Percentiles rank a stretch among this genome's conserved stretches.
phyloP scores from a whole-genome alignment of 2,797 vertebrate species.

The Adelosebastes latens region DNA sequence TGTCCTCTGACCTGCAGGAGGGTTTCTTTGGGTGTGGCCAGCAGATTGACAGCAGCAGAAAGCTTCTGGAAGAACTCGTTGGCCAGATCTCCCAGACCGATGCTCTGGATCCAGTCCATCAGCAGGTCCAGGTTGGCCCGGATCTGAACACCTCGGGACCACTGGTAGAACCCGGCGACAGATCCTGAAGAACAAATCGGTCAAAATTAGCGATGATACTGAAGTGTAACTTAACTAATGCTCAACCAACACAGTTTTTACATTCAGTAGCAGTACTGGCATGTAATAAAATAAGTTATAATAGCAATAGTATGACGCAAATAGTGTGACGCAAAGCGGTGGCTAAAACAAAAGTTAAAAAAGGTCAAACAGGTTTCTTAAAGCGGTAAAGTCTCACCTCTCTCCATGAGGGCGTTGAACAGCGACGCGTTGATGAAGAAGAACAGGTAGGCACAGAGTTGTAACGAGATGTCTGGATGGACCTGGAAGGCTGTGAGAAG shows the following conservation, averaged over 20 bases:
- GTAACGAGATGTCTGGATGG: conserved; percentile 80
- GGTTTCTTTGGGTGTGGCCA: conserved; percentile 86
- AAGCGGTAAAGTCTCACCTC: conserved; percentile 69
- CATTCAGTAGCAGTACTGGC: too few species aligned
- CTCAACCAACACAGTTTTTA: not conserved
- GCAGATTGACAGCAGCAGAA: conserved; percentile 84
- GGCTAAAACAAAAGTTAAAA: not conserved
- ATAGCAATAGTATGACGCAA: not conserved
- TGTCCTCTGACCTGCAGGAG: conserved; percentile 82
- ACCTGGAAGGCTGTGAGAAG: conserved; percentile 81
- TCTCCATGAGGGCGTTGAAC: conserved; percentile 87
- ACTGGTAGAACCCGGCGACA: conserved; percentile 83
- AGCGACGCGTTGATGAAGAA: conserved; percentile 88
- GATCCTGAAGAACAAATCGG: conserved; percentile 70
- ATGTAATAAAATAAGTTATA: not conserved
- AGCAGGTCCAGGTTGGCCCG: conserved; percentile 86
- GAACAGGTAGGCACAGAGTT: conserved; percentile 85
- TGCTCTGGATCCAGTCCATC: conserved; percentile 85
- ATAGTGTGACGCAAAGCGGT: not conserved
- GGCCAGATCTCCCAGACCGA: conserved; percentile 76
- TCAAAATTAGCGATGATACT: not conserved
- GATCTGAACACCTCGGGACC: conserved; percentile 86
- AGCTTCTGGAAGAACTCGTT: conserved; percentile 84
- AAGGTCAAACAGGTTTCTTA: not conserved
- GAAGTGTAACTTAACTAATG: not conserved